phyloP scores from a whole-genome alignment of 1,140 invertebrate genomes.

The Drosophila repleta region DNA sequence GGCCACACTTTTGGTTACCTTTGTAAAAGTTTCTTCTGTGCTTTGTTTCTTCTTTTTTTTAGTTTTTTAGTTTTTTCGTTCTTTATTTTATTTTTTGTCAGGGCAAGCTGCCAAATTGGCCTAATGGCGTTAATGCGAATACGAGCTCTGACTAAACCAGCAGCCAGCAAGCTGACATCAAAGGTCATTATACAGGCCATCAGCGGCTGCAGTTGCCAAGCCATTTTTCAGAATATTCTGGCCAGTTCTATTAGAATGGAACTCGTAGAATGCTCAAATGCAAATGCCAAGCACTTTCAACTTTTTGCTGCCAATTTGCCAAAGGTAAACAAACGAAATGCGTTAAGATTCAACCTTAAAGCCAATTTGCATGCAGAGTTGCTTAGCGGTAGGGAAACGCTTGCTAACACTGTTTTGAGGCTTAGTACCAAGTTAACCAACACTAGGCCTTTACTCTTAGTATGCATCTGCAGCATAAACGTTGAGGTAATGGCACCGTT shows the following conservation, averaged over 20 bases:
- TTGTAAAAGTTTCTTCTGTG: constrained; percentile 49
- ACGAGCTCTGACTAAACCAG: constrained; percentile 70
- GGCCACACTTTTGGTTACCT: constrained; percentile 65
- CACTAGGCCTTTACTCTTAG: neutral
- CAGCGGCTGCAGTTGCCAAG: constrained; percentile 54
- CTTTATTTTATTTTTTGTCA: constrained; percentile 39
- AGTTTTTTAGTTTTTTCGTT: constrained; percentile 1
- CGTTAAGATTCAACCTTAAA: neutral
- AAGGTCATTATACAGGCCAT: constrained; percentile 62
- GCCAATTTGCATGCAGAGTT: neutral
- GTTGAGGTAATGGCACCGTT: constrained; percentile 46
- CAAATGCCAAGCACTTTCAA: constrained; percentile 69
- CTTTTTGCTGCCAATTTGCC: constrained; percentile 53
- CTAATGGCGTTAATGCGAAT: constrained; percentile 81
- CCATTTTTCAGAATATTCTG: constrained; percentile 29
- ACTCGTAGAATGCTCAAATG: constrained; percentile 35
- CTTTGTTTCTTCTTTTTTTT: constrained; percentile 39
- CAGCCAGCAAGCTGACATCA: constrained; percentile 51
- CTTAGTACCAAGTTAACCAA: constrained; percentile 2
- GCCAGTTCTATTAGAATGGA: constrained; percentile 14
- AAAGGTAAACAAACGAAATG: constrained; percentile 32
- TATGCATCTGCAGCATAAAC: neutral
- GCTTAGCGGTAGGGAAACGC: neutral
- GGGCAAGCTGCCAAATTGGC: constrained; percentile 79
- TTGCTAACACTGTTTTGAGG: neutral